These are phyloP conservation scores for Perithous albicinctus DNA, from an alignment of 2,888 invertebrate genomes.

Conservation along the genomic window DNA sequence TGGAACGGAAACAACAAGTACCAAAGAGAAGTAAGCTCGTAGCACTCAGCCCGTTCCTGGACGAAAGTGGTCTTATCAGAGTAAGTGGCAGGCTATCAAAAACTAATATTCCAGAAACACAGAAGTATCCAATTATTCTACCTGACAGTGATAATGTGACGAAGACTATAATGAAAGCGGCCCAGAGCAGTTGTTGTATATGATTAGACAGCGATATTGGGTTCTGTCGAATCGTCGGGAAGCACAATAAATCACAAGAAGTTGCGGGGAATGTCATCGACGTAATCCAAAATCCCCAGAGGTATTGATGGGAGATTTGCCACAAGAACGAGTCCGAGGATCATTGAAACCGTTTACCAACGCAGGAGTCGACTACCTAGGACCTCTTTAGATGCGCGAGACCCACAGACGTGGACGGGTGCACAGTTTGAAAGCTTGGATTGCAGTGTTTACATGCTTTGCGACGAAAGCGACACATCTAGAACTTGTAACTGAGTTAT, in stretches of 20 bases:
- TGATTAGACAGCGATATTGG: constrained; percentile 73
- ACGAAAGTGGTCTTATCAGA: constrained; percentile 47
- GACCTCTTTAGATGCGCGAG: constrained; percentile 67
- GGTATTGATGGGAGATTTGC: too few relatives aligned
- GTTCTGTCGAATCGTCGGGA: constrained; percentile 70
- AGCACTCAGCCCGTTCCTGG: constrained; percentile 41
- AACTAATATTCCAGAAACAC: constrained; percentile 14
- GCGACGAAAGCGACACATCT: constrained; percentile 68
- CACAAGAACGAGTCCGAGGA: too few relatives aligned
- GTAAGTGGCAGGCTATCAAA: constrained; percentile 52
- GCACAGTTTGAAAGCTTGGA: constrained; percentile 49
- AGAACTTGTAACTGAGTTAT: background rate
- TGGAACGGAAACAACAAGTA: background rate
- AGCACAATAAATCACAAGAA: constrained; percentile 67
- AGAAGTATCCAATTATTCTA: constrained; percentile 49
- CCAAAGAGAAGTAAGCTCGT: constrained; percentile 28
- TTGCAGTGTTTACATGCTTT: constrained; percentile 70
- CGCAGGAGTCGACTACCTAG: constrained; percentile 58
- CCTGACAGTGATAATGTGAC: constrained; percentile 28
- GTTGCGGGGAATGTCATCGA: constrained; percentile 76
- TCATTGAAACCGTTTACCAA: constrained; percentile 74
- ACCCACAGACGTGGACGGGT: constrained; percentile 46
- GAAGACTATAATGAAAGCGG: constrained; percentile 36
- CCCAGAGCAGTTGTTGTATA: constrained; percentile 54
- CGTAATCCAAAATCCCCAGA: constrained; percentile 63